phyloP scores from a whole-genome alignment of 2,797 vertebrate genomes.

The Phoebastria nigripes region DNA sequence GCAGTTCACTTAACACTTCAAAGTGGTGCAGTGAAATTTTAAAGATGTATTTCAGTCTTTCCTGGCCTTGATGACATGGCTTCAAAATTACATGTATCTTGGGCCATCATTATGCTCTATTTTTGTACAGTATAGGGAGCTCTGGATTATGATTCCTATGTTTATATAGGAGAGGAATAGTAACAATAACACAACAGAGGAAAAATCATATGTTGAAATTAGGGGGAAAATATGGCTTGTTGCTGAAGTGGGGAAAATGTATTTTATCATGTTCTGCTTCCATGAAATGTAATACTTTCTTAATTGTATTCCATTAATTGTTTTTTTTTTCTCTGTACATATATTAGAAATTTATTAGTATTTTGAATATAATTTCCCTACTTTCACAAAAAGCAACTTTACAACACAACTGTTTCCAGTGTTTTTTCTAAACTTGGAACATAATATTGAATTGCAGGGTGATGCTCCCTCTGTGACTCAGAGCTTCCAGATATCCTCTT shows the following conservation, averaged over 20 bases:
- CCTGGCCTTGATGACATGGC: neutral
- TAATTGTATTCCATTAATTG: neutral
- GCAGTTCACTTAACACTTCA: neutral
- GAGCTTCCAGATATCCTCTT: neutral
- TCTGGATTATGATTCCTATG: neutral
- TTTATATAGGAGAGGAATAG: neutral
- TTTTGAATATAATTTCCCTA: neutral
- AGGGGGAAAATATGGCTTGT: neutral
- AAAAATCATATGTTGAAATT: neutral
- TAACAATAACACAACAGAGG: neutral
- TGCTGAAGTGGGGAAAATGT: neutral
- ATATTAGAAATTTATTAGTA: neutral
- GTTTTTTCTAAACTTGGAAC: neutral
- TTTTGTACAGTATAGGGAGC: neutral
- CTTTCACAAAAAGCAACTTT: neutral
- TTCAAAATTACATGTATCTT: neutral
- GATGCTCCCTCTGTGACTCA: neutral
- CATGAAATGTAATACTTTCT: neutral
- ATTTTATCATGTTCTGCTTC: neutral
- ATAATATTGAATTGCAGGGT: neutral
- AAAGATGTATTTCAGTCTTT: neutral
- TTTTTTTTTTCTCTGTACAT: neutral
- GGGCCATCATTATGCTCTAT: neutral
- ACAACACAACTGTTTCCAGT: neutral
- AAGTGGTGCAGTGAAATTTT: neutral